A percentile compares a stretch with the other conserved stretches of the same genome.
Evolutionary conservation across 2,888 invertebrate species (phyloP).

Genomic region (Resseliella maxima): DNA sequence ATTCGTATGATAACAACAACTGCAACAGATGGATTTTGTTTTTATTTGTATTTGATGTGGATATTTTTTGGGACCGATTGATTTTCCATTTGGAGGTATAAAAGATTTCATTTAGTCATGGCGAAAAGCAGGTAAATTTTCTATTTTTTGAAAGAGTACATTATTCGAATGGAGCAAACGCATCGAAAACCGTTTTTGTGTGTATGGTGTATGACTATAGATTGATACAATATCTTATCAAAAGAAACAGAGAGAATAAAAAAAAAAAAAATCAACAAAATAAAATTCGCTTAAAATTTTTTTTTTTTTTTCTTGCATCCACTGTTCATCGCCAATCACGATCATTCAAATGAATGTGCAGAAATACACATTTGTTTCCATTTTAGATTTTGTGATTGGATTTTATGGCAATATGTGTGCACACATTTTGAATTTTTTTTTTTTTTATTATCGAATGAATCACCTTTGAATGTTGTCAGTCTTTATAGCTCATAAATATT

Average conservation of each 20-base stretch:
- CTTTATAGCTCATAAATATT: not conserved
- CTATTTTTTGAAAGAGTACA: not conserved
- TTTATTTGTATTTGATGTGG: not conserved
- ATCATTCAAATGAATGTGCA: not conserved
- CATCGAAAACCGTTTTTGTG: not conserved
- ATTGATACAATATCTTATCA: not conserved
- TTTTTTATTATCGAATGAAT: not conserved
- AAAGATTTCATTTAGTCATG: not conserved
- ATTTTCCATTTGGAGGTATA: not conserved
- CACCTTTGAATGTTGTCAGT: not conserved
- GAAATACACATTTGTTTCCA: not conserved
- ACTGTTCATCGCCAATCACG: not conserved
- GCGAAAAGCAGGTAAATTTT: slow-evolving; percentile 17
- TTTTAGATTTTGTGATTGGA: not conserved
- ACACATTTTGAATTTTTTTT: not conserved
- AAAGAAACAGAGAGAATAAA: too few species aligned
- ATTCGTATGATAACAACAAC: not conserved
- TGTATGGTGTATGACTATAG: not conserved
- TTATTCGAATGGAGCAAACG: not conserved
- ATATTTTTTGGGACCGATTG: not conserved
- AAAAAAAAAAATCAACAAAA: not conserved
- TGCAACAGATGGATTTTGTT: slow-evolving; percentile 8
- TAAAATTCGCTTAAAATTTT: not conserved
- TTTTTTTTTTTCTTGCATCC: not conserved
- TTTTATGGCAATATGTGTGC: not conserved